Conservation (phyloP, 2,797 vertebrate species). For the Enteromius afrohamiltoni region DNA sequence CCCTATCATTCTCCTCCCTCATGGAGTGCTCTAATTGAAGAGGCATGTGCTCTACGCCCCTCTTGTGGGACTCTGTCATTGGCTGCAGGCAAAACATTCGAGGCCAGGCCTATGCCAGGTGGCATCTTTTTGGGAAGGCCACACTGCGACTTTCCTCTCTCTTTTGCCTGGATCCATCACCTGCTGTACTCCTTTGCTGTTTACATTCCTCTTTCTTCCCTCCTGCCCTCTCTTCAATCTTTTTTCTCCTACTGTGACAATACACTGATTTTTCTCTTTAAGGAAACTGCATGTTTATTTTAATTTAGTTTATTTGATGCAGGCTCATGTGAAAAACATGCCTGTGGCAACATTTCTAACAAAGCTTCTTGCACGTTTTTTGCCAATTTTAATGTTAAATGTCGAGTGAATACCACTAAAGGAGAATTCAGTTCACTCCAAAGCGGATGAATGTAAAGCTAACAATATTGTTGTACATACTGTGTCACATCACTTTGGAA, state of each 20-base stretch:
- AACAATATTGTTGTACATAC: not conserved
- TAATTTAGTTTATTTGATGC: not conserved
- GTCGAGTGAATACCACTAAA: not conserved
- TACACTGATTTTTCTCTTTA: not conserved
- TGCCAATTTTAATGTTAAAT: not conserved
- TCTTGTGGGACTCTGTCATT: conserved; percentile 55
- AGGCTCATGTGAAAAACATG: not conserved
- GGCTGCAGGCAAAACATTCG: conserved; percentile 61
- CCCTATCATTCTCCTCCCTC: conserved; percentile 32
- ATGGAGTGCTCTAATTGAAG: conserved; percentile 61
- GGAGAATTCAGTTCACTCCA: not conserved
- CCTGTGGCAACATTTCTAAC: too few species aligned
- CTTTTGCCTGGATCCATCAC: conserved; percentile 48
- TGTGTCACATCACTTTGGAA: not conserved
- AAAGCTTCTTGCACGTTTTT: not conserved
- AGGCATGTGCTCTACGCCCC: conserved; percentile 64
- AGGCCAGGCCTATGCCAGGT: conserved; percentile 62
- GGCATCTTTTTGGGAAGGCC: conserved; percentile 58
- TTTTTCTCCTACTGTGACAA: not conserved
- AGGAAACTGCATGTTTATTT: conserved; percentile 1
- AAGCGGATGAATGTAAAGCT: not conserved
- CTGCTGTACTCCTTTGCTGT: conserved; percentile 45
- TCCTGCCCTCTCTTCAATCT: not conserved
- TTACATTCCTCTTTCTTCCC: conserved; percentile 14
- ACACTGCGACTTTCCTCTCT: conserved; percentile 47